Conservation (phyloP, 1,140 invertebrate genomes). For the Bicyclus anynana region DNA sequence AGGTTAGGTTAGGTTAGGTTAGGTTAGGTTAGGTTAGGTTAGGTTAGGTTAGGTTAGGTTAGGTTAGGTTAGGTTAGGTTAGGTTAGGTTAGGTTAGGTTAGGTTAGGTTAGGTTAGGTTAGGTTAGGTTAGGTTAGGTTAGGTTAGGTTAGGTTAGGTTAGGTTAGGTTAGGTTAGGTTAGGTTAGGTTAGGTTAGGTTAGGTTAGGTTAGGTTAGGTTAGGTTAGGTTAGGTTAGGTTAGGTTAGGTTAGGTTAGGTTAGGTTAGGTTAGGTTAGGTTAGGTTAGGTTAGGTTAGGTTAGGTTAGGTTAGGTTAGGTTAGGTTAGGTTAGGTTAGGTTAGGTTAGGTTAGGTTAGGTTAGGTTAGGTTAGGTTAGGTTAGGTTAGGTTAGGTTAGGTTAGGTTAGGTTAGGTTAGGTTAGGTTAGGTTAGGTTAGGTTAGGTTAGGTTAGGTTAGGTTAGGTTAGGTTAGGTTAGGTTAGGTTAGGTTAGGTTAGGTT, state of each 20-base stretch:
- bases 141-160: constrained; percentile 6
- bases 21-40: constrained; percentile 6
- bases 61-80: constrained; percentile 6
- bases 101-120: constrained; percentile 6
- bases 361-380: constrained; percentile 6
- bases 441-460: constrained; percentile 6
- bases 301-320: constrained; percentile 1
- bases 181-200: constrained; percentile 6
- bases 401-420: constrained; percentile 6
- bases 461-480: constrained; percentile 6
- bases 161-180: constrained; percentile 6
- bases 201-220: constrained; percentile 6
- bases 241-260: constrained; percentile 6
- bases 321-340: constrained; percentile 6
- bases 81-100: constrained; percentile 6
- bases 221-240: constrained; percentile 6
- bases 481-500: constrained; percentile 6
- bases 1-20: constrained; percentile 4
- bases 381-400: constrained; percentile 3
- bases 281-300: constrained; percentile 6
- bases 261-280: constrained; percentile 6
- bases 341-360: constrained; percentile 5
- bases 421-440: constrained; percentile 6
- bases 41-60: constrained; percentile 6
- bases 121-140: constrained; percentile 6